phyloP scores from a whole-genome alignment of 1,140 invertebrate species.

The Leptestheria dahalacensis region DNA sequence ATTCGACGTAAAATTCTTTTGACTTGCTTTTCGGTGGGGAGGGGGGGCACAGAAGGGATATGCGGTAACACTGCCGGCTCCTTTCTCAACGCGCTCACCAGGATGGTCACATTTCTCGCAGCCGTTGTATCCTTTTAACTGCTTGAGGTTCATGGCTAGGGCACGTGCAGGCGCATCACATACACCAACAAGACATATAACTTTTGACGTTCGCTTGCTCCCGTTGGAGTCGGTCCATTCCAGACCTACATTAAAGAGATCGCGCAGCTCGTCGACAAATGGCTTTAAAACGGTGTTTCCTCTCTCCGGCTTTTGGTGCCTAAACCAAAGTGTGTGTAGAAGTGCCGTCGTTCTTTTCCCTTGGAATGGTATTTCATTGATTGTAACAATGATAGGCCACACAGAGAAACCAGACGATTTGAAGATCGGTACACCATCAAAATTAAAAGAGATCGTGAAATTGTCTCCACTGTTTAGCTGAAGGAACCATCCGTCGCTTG shows the following conservation, averaged over 20 bases:
- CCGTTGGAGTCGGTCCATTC: not conserved
- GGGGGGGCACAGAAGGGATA: not conserved
- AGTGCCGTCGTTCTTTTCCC: conserved; percentile 9
- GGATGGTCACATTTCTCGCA: conserved; percentile 7
- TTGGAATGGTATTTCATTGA: conserved; percentile 25
- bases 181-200: not conserved
- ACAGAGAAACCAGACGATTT: conserved; percentile 25
- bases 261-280: conserved; percentile 1
- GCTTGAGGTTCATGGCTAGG: not conserved
- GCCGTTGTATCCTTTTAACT: not conserved
- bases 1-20: not conserved
- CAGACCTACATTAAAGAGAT: conserved; percentile 1
- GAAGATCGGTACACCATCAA: conserved; percentile 25
- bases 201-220: not conserved
- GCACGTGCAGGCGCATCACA: not conserved
- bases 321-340: conserved; percentile 3
- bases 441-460: not conserved
- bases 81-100: conserved; percentile 7
- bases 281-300: not conserved
- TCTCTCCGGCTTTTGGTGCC: not conserved
- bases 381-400: conserved; percentile 24
- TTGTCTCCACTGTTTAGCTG: not conserved
- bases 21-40: not conserved
- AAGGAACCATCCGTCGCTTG: no score
- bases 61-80: not conserved